These are phyloP conservation scores for Eremobia ochroleuca DNA, from an alignment of 2,888 invertebrate genomes.

Conservation along the genomic window DNA sequence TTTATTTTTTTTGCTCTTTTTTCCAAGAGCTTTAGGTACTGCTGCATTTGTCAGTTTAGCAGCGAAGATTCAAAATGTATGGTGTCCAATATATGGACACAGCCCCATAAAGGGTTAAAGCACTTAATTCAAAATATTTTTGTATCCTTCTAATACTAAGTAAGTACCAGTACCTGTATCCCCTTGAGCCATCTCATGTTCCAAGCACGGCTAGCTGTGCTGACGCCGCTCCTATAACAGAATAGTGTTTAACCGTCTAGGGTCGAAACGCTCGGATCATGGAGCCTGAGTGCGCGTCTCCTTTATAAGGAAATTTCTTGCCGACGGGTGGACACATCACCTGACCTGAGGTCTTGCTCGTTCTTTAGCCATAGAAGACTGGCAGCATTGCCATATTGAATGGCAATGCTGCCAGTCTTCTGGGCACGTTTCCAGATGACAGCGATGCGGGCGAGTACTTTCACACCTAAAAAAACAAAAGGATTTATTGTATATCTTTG, in stretches of 20 bases:
- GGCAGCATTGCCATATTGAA: too few species aligned
- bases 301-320: neutral
- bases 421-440: neutral
- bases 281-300: neutral
- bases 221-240: neutral
- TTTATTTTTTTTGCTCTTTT: too few species aligned
- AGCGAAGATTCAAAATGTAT: too few species aligned
- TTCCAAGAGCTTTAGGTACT: too few species aligned
- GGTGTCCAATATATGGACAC: too few species aligned
- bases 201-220: neutral
- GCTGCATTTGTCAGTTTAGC: too few species aligned
- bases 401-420: neutral
- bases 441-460: neutral
- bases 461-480: neutral
- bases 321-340: neutral
- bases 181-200: neutral
- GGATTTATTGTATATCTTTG: neutral
- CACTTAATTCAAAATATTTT: slow-evolving; percentile 4
- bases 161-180: neutral
- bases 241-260: neutral
- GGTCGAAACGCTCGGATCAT: neutral
- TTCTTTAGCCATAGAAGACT: neutral
- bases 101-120: too few species aligned
- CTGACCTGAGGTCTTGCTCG: neutral
- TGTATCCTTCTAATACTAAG: neutral